phyloP scores from a whole-genome alignment of 2,113 vertebrate species.

The Nansenia antarctica region DNA sequence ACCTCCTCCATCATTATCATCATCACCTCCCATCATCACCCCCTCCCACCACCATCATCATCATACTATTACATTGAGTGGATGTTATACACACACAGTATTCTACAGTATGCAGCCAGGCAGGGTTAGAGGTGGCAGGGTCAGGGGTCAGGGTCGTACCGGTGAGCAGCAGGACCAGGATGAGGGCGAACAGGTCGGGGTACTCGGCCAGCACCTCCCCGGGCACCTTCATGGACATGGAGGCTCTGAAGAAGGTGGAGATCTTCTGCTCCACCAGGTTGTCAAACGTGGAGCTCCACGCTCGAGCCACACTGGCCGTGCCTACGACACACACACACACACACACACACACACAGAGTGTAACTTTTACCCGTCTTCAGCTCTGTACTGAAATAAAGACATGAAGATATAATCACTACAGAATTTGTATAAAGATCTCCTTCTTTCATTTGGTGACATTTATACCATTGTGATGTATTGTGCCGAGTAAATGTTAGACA shows the following conservation, averaged over 20 bases:
- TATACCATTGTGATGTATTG: no score
- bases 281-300: slow-evolving; percentile 94
- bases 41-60: no score
- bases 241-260: slow-evolving; percentile 80
- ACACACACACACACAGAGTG: neutral
- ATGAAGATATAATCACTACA: no score
- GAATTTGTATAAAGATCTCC: no score
- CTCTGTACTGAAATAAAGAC: no score
- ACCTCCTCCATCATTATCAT: neutral
- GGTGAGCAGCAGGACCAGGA: slow-evolving; percentile 86
- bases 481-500: no score
- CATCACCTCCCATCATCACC: no score
- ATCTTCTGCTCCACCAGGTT: slow-evolving; percentile 90
- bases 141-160: slow-evolving; percentile 69
- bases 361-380: no score
- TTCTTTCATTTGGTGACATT: no score
- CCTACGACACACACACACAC: slow-evolving; percentile 59
- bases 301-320: slow-evolving; percentile 91
- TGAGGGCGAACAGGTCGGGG: slow-evolving; percentile 89
- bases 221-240: slow-evolving; percentile 75
- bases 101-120: neutral
- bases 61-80: neutral
- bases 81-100: neutral
- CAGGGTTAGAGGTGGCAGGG: neutral
- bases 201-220: slow-evolving; percentile 80